A percentile compares a stretch with the other conserved stretches of the same genome.
Conservation (phyloP, 2,888 invertebrate species). For the Ischnura elegans region DNA sequence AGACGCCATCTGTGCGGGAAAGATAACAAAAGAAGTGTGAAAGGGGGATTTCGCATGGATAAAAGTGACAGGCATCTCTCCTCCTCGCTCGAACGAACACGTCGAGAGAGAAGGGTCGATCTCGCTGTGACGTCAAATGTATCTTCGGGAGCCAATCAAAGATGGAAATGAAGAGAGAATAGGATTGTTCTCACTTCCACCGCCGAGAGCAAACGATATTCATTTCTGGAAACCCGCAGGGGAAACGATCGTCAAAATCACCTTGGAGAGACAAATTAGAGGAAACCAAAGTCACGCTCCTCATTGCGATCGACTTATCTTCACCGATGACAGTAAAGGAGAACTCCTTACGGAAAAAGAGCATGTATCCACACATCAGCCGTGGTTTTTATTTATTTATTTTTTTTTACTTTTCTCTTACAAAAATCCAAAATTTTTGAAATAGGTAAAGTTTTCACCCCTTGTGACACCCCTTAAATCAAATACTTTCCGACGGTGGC, state of each 20-base stretch:
- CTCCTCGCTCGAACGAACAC: background rate
- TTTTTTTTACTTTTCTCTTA: too few species aligned
- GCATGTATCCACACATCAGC: too few species aligned
- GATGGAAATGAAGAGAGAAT: background rate
- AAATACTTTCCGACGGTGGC: too few species aligned
- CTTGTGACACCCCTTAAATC: too few species aligned
- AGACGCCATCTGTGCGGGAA: background rate
- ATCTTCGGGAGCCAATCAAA: background rate
- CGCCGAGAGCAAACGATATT: background rate
- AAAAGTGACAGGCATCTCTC: background rate
- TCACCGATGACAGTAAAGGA: too few species aligned
- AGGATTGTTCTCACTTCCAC: background rate
- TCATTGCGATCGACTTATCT: background rate
- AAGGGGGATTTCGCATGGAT: background rate
- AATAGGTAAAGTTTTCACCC: too few species aligned
- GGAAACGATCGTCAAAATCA: background rate
- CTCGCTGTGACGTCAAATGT: background rate
- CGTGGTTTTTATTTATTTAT: too few species aligned
- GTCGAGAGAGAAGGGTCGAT: background rate
- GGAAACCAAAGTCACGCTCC: background rate
- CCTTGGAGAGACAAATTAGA: background rate
- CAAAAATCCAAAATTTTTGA: too few species aligned
- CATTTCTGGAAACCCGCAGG: background rate
- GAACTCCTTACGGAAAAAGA: too few species aligned
- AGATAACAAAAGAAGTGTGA: background rate